phyloP scores from a whole-genome alignment of 1,140 invertebrate species.

The Brachionus rotundiformis region DNA sequence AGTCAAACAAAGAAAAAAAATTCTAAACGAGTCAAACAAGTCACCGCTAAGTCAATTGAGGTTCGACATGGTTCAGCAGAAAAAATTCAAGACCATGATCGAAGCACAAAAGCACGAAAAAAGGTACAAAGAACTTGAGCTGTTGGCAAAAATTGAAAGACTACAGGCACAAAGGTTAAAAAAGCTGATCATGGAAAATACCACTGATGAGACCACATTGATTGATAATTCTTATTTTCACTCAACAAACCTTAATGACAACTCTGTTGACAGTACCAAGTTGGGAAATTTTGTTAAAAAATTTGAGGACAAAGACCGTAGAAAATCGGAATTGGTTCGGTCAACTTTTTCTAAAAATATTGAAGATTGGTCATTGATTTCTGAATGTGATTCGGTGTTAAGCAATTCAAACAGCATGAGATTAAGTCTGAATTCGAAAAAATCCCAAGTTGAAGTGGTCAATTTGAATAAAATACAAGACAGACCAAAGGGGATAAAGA shows the following conservation, averaged over 20 bases:
- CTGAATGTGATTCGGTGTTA: conserved; percentile 20
- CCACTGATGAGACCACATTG: not conserved
- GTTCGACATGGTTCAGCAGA: conserved; percentile 1
- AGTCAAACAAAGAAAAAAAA: not conserved
- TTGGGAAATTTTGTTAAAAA: not conserved
- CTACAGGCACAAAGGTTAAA: conserved; percentile 11
- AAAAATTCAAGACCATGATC: conserved; percentile 48
- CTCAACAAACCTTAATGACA: not conserved
- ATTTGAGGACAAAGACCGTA: not conserved
- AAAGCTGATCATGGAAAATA: conserved; percentile 24
- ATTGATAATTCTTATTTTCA: conserved; percentile 35
- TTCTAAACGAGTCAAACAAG: not conserved
- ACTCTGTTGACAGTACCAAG: not conserved
- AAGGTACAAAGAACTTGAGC: conserved; percentile 24
- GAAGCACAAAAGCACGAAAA: conserved; percentile 49
- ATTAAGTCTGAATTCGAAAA: conserved; percentile 11
- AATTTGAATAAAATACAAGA: conserved; percentile 31
- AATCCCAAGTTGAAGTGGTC: conserved; percentile 28
- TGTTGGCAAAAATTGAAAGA: conserved; percentile 38
- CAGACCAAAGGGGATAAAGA: not conserved
- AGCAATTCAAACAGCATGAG: not conserved
- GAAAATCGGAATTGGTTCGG: conserved; percentile 9
- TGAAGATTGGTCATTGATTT: conserved; percentile 23
- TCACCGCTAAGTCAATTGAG: conserved; percentile 2
- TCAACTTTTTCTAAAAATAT: conserved; percentile 16